Base-by-base conservation (phyloP, 2,888 invertebrate genomes). In the Scaptomyza cyrtandrae region DNA sequence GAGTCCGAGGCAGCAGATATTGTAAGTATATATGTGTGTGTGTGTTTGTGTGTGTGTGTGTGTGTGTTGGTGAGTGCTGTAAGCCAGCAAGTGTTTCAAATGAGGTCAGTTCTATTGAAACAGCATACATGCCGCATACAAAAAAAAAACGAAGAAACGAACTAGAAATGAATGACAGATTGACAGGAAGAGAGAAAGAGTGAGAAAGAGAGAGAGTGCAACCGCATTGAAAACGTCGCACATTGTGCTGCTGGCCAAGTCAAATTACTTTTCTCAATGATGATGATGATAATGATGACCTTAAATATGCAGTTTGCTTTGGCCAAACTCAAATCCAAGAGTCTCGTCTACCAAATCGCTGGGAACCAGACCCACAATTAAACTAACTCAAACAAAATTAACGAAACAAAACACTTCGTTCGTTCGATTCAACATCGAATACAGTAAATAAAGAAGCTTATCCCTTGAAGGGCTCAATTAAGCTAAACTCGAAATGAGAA, bases 1-100 rank as follows among this genome's bases (percentile, higher is more conserved):
- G 77, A 78, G 55, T 81, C 79, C 52, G 90, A 80, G 52, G 79
- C 73, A 62, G 88, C 86, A 53, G 89, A 90, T 80, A 89, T 90
- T 77, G 90, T 90, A 73, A 90, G 90, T 90, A 82, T 62, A 31
- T n/a, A 5, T 27, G 19, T 39, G 16, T 19, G 9, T 24, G 7
- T 35, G 16, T 41, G 41, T 11, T n/a, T n/a, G n/a, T n/a, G 45
- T 37, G 24, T 11, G 54, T 11, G 48, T 43, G 33, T 14, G 39
- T 35, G 27, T 19, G 46, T 14, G 45, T 0, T 19, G 35, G 29
- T 19, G 37, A 9, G 9, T 5, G 27, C 3, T 45, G 19, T 43
- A 46, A 71, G 71, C 48, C 55, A 43, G 72, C 43, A 74, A 74
- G 59, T 58, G 68, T 74, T 66, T 33, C 46, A 59, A 85, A 78